Conservation (phyloP, 2,113 vertebrate genomes). For the Sula dactylatra region DNA sequence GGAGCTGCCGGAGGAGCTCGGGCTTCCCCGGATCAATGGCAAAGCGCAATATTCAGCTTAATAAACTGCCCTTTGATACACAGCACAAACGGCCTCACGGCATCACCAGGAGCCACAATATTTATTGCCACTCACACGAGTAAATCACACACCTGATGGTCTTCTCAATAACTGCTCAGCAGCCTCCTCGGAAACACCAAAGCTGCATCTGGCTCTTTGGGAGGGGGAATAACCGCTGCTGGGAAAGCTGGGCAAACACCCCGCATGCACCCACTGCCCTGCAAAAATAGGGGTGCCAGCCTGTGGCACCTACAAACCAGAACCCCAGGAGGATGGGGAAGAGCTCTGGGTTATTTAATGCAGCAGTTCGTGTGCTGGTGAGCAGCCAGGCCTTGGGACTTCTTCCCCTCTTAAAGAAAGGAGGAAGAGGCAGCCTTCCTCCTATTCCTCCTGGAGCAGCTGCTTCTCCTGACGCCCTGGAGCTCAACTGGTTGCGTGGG, state of each 20-base stretch:
- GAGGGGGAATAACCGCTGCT: not conserved
- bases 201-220: not conserved
- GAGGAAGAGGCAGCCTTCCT: not conserved
- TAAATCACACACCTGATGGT: not conserved
- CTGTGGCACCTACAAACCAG: fast-evolving
- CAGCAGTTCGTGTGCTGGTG: fast-evolving
- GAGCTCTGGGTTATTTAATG: fast-evolving
- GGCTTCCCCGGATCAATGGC: not conserved
- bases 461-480: not conserved
- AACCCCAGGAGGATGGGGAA: not conserved
- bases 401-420: not conserved
- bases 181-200: fast-evolving
- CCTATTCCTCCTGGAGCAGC: fast-evolving
- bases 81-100: fast-evolving
- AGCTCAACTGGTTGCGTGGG: not conserved
- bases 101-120: not conserved
- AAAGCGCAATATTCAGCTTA: too few relatives aligned
- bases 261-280: fast-evolving
- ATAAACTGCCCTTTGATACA: not conserved
- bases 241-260: fast-evolving
- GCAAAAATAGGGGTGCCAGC: not conserved
- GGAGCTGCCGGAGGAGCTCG: fast-evolving
- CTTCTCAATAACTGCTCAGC: not conserved
- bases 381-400: not conserved
- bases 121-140: fast-evolving